Evolutionary conservation across 1,140 invertebrate genomes (phyloP), one percentile per base, ranked within the genome.

Genomic region (Pteromalus puparum): DNA sequence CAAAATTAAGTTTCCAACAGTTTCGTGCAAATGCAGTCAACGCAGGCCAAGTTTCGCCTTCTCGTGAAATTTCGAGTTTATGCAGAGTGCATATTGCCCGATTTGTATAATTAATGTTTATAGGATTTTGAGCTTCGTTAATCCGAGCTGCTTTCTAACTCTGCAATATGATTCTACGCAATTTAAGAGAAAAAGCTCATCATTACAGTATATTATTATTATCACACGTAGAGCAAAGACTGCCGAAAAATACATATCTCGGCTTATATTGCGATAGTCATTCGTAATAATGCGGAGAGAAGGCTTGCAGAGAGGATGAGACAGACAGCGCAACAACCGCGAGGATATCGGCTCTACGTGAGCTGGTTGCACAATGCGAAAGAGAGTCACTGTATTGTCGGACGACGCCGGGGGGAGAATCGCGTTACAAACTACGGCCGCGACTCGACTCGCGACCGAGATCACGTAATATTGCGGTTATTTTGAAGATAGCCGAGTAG

Each of bases 381-480:
- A 34, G 75, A 48, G 30, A 21, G 30, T 46, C 73, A 18, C 18
- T 24, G 73, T 30, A 75, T 15, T 15, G 15, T 15, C 13, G 30
- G 73, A 15, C 34, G 73, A 18, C 15, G 34, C n/a, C 12, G 75
- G 3, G 18, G 28, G 10, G 38, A 65, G 42, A 46, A n/a, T 70
- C 61, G 65, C 65, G 73, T 74, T 74, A 74, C 73, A 74, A 42
- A 74, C 34, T 15, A 72, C 34, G 18, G 21, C 53, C 18, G 15
- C 53, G 53, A n/a, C 24, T 38, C 12, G 18, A 18, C 24, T 70
- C 26, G 79, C 38, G 79, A 61, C 68, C 65, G 67, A 68, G 42
- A 85, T 73, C 76, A 83, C 82, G 72, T 83, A 77, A 10, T 53
- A 15, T 30, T 78, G 74, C 34, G 82, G 75, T 83, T 83, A 70